phyloP scores from a whole-genome alignment of 2,888 invertebrate species.

The Cheilosia impressa region DNA sequence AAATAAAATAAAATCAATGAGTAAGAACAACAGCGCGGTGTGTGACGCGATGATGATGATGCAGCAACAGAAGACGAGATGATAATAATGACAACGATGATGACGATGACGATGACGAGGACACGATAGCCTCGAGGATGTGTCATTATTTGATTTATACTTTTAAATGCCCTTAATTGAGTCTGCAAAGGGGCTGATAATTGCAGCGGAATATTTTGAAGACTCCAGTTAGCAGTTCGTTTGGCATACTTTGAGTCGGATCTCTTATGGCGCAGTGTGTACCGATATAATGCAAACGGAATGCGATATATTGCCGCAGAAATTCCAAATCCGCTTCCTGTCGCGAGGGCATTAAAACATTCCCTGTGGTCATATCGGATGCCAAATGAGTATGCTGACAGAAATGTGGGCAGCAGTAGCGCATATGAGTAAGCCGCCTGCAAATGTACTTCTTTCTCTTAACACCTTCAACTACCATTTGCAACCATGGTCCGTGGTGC shows the following conservation, averaged over 20 bases:
- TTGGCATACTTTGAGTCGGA: slow-evolving; percentile 54
- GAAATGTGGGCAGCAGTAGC: not conserved
- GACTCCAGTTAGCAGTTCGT: slow-evolving; percentile 60
- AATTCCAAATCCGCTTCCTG: slow-evolving; percentile 46
- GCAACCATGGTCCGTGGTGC: not conserved
- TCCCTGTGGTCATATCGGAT: slow-evolving; percentile 25
- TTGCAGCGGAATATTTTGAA: slow-evolving; percentile 60
- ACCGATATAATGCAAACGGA: slow-evolving; percentile 55
- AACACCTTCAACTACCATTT: not conserved
- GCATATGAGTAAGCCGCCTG: not conserved
- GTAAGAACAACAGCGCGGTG: slow-evolving; percentile 52
- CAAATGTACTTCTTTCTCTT: not conserved
- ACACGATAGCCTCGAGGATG: slow-evolving; percentile 77
- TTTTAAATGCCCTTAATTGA: slow-evolving; percentile 78
- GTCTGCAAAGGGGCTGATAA: slow-evolving; percentile 76
- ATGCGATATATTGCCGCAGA: slow-evolving; percentile 44
- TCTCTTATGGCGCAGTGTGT: slow-evolving; percentile 20
- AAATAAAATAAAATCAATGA: slow-evolving; percentile 39
- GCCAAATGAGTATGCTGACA: not conserved
- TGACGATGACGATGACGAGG: slow-evolving; percentile 72
- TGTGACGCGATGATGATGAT: slow-evolving; percentile 42
- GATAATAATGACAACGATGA: slow-evolving; percentile 60
- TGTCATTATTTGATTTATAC: slow-evolving; percentile 78
- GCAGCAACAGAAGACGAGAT: slow-evolving; percentile 23
- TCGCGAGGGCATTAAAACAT: slow-evolving; percentile 8